Base-by-base conservation (phyloP, 2,888 invertebrate genomes). In the Mactromeris polynyma region DNA sequence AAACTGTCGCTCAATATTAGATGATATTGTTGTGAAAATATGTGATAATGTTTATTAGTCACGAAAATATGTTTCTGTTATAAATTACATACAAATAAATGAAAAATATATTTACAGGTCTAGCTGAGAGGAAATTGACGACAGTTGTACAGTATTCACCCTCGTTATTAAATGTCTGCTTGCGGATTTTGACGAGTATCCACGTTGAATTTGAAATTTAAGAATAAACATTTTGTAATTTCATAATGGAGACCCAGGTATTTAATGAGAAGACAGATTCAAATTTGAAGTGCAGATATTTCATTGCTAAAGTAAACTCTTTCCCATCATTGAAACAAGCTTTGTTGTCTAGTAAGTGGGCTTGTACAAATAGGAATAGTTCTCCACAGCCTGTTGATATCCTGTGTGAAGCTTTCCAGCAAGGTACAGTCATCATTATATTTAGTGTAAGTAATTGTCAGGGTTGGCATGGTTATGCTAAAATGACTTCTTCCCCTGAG, bases 401-500 rank as follows among this genome's bases (percentile, higher is more conserved):
- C 21, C 90, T 95, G 14, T 69, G 87, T n/a, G 46, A 90, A 46
- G 95, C 95, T 1, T 89, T 93, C 21, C 26, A 80, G 11, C 64
- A 88, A 38, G 93, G 94, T 0, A 86, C 38, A 73, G 95, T 96
- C 26, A 80, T 94, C 38, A 90, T 96, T 2, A 90, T 96, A 31
- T 96, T 94, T 90, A 96, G 96, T 92, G 96, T 95, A 3, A 95
- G 94, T 84, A 95, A 95, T 87, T 94, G 94, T 79, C 95, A 94
- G 93, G 96, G 96, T n/a, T 96, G 95, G 95, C 96, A 96, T 94
- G 96, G 96, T 9, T 95, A 94, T 91, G 94, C 94, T 54, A 88
- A 91, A 81, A 94, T 95, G 94, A 33, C 73, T 11, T 73, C 73
- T 19, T 3, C 33, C 2, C 73, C 73, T 33, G 36, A 33, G 2